Evolutionary conservation across 2,888 invertebrate genomes (phyloP).

Genomic region (Drosophila formosana): DNA sequence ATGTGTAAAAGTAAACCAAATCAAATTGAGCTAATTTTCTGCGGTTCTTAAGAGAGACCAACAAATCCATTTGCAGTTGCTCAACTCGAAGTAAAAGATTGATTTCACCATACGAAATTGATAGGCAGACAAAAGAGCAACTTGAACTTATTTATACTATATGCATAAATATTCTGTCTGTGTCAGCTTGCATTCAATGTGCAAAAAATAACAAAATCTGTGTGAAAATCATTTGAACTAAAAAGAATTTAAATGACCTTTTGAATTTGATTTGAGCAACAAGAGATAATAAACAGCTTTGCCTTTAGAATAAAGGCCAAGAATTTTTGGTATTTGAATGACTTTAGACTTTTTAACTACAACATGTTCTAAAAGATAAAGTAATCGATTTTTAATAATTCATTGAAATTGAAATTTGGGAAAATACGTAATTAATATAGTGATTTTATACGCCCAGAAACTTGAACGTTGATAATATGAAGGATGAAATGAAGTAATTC

Average conservation of each 20-base stretch:
- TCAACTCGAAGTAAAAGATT: not conserved
- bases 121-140: not conserved
- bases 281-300: not conserved
- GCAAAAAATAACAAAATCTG: not conserved
- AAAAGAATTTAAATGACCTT: not conserved
- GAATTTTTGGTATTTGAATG: too few relatives aligned
- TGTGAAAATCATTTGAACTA: not conserved
- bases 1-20: conserved; percentile 29
- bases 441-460: too few relatives aligned
- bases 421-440: too few relatives aligned
- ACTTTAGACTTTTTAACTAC: too few relatives aligned
- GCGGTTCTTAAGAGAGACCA: conserved; percentile 25
- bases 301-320: too few relatives aligned
- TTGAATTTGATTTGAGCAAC: not conserved
- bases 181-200: not conserved
- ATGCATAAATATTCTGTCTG: not conserved
- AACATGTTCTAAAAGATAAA: too few relatives aligned
- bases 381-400: too few relatives aligned
- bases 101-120: conserved; percentile 8
- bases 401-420: too few relatives aligned
- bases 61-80: conserved; percentile 5
- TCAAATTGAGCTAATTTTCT: conserved; percentile 52
- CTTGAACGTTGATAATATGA: too few relatives aligned
- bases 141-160: not conserved
- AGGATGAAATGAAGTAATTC: too few relatives aligned